Base-by-base conservation (phyloP, 23 tunicate species). In the Trididemnum nubilum region DNA sequence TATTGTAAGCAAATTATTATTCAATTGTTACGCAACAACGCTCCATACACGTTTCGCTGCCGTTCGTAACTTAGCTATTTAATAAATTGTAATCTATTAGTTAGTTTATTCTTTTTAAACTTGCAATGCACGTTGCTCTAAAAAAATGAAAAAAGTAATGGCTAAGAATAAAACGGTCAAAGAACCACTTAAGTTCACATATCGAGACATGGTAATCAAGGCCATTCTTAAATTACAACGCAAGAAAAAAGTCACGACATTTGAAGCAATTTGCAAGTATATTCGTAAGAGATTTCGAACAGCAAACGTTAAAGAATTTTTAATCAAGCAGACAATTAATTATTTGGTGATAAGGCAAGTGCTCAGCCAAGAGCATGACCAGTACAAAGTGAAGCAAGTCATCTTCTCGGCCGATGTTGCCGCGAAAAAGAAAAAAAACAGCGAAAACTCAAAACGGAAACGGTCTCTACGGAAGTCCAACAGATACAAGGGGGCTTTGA, bases 121-220 rank as follows among this genome's bases (percentile, higher is more conserved):
- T n/a, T n/a, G n/a, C n/a, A n/a, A n/a, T n/a, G n/a, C n/a, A n/a
- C n/a, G n/a, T n/a, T n/a, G n/a, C n/a, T 49, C 18, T 49, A 18
- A 49, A 49, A 49, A 49, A 12, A 49, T 18, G 18, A 49, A 49
- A 9, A 9, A 18, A 49, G 18, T 9, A 49, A 49, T 49, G 57
- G 57, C 57, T 49, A 12, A 18, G 83, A n/a, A n/a, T n/a, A 89
- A 2, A 67, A 34, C 26, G 82, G 24, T 59, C 82, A 36, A 23
- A 89, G 44, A 30, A 59, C 78, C 37, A 83, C 78, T 71, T 84
- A 87, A 26, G 35, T 39, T 21, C 88, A 57, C 60, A 84, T 64
- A 31, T 35, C 36, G 21, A 84, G 40, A 32, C 52, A 80, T 28
- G 85, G 85, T 27, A 86, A 70, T 35, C 82, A 66, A n/a, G 84